Conservation (phyloP, 2,888 invertebrate genomes). For the Antheraea assamensis region DNA sequence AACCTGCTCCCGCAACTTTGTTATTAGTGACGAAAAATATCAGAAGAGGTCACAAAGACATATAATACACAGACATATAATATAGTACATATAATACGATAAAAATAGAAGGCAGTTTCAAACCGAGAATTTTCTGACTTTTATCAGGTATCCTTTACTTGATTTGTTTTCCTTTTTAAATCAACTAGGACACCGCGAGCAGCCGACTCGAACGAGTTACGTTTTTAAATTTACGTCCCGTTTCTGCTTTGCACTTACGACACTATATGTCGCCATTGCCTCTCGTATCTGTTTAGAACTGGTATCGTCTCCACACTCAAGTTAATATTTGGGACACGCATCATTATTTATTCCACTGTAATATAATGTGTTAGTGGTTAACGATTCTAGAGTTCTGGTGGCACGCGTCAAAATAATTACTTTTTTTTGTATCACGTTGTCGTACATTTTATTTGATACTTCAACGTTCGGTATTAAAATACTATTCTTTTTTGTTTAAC, state of each 20-base stretch:
- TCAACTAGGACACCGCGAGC: constrained; percentile 56
- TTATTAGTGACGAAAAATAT: background rate
- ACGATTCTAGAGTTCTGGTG: background rate
- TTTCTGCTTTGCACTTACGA: background rate
- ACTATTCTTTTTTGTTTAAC: constrained; percentile 32
- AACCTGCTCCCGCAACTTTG: background rate
- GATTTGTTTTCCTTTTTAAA: constrained; percentile 24
- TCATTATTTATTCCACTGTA: constrained; percentile 23
- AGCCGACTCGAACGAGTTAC: constrained; percentile 59
- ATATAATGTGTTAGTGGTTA: background rate
- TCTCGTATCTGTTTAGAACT: background rate
- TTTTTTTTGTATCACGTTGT: constrained; percentile 1
- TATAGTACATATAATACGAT: constrained; percentile 9
- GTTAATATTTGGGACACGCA: constrained; percentile 31
- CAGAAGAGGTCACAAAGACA: background rate
- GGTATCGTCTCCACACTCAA: constrained; percentile 18
- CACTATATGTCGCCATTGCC: constrained; percentile 13
- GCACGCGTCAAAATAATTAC: constrained; percentile 25
- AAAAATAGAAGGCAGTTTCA: constrained; percentile 10
- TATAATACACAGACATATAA: too few species aligned
- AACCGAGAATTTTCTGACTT: constrained; percentile 41
- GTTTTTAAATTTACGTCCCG: constrained; percentile 45
- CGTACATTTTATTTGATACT: constrained; percentile 28
- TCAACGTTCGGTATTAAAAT: constrained; percentile 31
- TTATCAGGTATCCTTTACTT: constrained; percentile 46